Base-by-base conservation (phyloP, 2,888 invertebrate species). In the Caenorhabditis plicata region DNA sequence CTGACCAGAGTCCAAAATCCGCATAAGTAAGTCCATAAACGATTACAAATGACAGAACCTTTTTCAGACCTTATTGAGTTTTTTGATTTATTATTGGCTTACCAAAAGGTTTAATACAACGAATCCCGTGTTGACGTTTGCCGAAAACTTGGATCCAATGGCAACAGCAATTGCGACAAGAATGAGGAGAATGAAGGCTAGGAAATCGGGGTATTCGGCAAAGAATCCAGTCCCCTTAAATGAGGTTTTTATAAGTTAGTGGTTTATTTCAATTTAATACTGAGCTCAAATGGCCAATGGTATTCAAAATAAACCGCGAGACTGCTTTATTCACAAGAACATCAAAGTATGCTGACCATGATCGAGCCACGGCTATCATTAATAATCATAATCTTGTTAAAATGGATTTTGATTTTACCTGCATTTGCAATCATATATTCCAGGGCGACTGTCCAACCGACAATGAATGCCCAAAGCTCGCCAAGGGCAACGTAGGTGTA, bases 401-500 rank as follows among this genome's bases (percentile, higher is more conserved):
- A n/a, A 26, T 5, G 33, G 19, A 27, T 15, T 17, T n/a, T 19
- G 8, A 32, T 2, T 32, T 5, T 29, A 70, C 70, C 70, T 13
- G 72, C 72, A 25, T 66, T 64, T 31, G 66, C 91, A 64, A 91
- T 90, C 32, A 90, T 87, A 82, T 91, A 90, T 81, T 91, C 91
- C 42, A 81, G 47, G 0, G 80, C 61, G 38, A 80, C 68, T 40
- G 77, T 81, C 81, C 81, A 81, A 3, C 81, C 81, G 2, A 81
- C 74, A 8, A 93, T 87, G 84, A 93, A 94, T 56, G 93, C 93
- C 81, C 92, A 88, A 82, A 93, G 89, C 83, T 94, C 93, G 38
- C 94, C 94, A 53, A 93, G 91, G 3, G 92, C 91, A 63, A 92
- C 92, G 84, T 93, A 94, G 69, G 91, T 90, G 86, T 94, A 94